These are phyloP conservation scores for Beris chalybata DNA, from an alignment of 2,888 invertebrate genomes.

Conservation along the genomic window DNA sequence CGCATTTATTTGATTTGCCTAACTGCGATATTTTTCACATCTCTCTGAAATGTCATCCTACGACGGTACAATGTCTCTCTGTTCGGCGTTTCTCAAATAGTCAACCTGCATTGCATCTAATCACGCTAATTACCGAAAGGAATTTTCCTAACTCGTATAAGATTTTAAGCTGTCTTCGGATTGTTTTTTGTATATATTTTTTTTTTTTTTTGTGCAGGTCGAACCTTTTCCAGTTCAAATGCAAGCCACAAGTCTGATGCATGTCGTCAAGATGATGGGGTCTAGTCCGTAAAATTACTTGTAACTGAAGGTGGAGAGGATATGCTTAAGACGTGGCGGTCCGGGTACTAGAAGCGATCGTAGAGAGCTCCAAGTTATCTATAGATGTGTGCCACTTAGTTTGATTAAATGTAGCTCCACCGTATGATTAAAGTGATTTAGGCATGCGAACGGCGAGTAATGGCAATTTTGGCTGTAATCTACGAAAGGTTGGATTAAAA, in stretches of 20 bases:
- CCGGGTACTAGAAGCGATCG: slow-evolving; percentile 5
- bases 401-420: slow-evolving; percentile 26
- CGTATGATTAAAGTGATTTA: slow-evolving; percentile 31
- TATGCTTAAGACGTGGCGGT: no score
- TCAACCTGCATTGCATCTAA: background rate
- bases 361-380: background rate
- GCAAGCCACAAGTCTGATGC: no score
- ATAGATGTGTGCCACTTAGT: slow-evolving; percentile 19
- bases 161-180: background rate
- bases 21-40: no score
- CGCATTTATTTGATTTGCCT: no score
- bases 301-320: no score
- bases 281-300: no score
- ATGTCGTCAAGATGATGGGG: no score
- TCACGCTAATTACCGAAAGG: slow-evolving; percentile 8
- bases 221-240: background rate
- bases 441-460: slow-evolving; percentile 28
- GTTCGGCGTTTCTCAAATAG: background rate
- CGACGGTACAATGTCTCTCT: no score
- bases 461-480: slow-evolving; percentile 17
- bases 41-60: no score
- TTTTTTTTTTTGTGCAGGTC: background rate
- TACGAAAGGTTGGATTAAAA: slow-evolving; percentile 4
- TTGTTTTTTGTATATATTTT: slow-evolving; percentile 4
- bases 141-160: background rate